A percentile compares a stretch with the other conserved stretches of the same genome.
These are phyloP conservation scores for Catharus ustulatus DNA, from an alignment of 2,797 vertebrate genomes.

Conservation along the genomic window DNA sequence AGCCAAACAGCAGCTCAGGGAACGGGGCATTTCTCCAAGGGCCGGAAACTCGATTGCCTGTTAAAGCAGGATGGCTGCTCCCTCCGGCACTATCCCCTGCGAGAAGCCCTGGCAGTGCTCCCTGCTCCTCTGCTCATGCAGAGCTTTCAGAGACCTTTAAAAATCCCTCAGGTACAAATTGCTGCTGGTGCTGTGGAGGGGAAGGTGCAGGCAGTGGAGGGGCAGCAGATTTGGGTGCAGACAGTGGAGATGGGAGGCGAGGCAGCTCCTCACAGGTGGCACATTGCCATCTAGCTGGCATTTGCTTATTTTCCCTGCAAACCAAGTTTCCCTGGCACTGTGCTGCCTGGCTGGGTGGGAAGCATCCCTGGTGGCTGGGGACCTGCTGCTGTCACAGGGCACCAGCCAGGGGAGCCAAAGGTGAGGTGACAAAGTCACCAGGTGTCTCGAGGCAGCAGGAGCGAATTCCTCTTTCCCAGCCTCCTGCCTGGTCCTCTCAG, in stretches of 20 bases:
- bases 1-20: not conserved
- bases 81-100: accelerated
- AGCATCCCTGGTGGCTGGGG: not conserved
- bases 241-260: not conserved
- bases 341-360: not conserved
- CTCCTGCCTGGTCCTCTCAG: not conserved
- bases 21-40: not conserved
- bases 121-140: not conserved
- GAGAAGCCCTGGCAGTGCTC: not conserved
- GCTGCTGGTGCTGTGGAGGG: not conserved
- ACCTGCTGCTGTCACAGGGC: not conserved
- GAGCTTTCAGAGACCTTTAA: not conserved
- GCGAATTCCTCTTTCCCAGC: not conserved
- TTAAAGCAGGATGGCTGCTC: not conserved
- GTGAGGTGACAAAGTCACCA: not conserved
- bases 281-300: not conserved
- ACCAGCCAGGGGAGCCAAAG: not conserved
- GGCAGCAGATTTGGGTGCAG: not conserved
- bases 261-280: not conserved
- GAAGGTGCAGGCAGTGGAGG: not conserved
- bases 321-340: not conserved
- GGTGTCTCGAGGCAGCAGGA: accelerated
- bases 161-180: not conserved
- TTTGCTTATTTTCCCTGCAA: not conserved
- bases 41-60: not conserved